A percentile compares a stretch with the other conserved stretches of the same genome.
phyloP scores from a whole-genome alignment of 2,113 vertebrate species.

The Miniopterus natalensis region DNA sequence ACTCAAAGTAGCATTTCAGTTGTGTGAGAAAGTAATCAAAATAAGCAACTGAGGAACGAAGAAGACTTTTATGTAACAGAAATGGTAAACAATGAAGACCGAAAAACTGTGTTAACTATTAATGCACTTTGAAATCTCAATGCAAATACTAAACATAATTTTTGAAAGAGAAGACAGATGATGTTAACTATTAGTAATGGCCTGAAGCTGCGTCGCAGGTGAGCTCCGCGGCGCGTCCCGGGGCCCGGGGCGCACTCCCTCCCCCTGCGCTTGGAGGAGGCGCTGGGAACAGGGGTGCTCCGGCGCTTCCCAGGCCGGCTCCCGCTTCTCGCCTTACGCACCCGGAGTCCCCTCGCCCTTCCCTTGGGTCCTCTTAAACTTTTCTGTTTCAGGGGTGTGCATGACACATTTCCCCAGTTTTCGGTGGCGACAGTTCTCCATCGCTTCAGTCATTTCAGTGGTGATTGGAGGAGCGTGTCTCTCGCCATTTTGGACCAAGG shows the following conservation, averaged over 20 bases:
- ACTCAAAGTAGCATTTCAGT: constrained; percentile 13
- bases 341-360: background rate
- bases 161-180: background rate
- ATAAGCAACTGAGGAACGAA: background rate
- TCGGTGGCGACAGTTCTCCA: background rate
- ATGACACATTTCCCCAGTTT: background rate
- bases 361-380: constrained; percentile 3
- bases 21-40: constrained; percentile 52
- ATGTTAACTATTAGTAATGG: background rate
- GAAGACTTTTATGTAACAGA: background rate
- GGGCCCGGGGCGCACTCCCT: rapidly evolving
- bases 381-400: background rate
- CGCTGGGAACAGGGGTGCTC: rapidly evolving
- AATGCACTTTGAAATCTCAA: background rate
- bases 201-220: background rate
- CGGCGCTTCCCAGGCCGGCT: background rate
- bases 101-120: background rate
- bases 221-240: background rate
- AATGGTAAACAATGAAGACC: background rate
- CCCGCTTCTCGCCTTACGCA: background rate
- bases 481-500: background rate
- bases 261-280: background rate
- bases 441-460: background rate
- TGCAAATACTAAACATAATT: background rate
- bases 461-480: background rate